Base-by-base conservation (phyloP, 2,113 vertebrate genomes). In the Spilogale gracilis region DNA sequence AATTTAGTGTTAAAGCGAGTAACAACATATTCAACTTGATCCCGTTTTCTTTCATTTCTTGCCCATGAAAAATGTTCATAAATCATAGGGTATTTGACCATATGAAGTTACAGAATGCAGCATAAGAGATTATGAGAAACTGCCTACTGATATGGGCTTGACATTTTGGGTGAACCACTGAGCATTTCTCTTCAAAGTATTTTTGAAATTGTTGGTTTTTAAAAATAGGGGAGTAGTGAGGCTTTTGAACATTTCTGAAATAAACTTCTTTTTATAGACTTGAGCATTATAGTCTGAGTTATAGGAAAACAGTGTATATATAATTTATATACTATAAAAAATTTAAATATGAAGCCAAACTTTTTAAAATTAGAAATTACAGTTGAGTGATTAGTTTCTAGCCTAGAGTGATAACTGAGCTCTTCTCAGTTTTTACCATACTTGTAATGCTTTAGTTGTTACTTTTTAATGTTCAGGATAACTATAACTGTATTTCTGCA, bases 201-300 rank as follows among this genome's bases (percentile, higher is more conserved):
- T 97, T 96, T 95, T 56, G 6, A 92, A 97, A 86, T 81, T 89
- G 27, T 79, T 73, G 45, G 38, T 95, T 97, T 96, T 97, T 96
- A 83, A 97, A 95, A 96, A 69, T 38, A 89, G 45, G 38, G 3
- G 23, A 91, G 17, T 63, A 65, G 2, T 38, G 9, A 38, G 4
- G 38, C 38, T 96, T 96, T 96, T 94, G 45, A 83, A 18, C 58
- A 52, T 71, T 71, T 94, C 81, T 91, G 27, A 94, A 87, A 73
- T 71, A 89, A 95, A 78, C 60, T 48, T 93, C 43, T 38, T 96
- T 93, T 94, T 82, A 94, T 54, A 97, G 52, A 91, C 61, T 65
- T 93, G 30, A 96, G 32, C 38, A 73, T 81, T 86, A 69, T 60
- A 90, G 13, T 61, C 85, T 93, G 54, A 95, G 56, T 93, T 96